Conservation (phyloP, 2,888 invertebrate species). For the Brachyptera putata region DNA sequence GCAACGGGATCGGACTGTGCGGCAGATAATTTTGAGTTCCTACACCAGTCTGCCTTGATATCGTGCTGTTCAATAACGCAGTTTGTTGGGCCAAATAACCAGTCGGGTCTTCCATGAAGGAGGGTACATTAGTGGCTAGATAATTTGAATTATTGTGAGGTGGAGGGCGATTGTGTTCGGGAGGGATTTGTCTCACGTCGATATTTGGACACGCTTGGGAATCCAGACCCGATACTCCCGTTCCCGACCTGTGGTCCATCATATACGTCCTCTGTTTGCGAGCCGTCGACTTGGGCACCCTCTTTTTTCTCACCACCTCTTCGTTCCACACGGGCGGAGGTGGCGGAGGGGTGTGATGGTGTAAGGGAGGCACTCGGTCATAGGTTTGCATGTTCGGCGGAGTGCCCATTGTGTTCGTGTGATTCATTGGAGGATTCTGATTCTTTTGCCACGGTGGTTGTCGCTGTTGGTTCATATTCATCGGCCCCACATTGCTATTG, state of each 20-base stretch:
- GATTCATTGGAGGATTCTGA: slow-evolving; percentile 42
- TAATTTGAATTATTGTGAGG: slow-evolving; percentile 33
- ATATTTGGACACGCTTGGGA: slow-evolving; percentile 52
- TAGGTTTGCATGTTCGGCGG: slow-evolving; percentile 41
- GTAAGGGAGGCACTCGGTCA: slow-evolving; percentile 68
- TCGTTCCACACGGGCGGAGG: slow-evolving; percentile 51
- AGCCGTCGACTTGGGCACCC: slow-evolving; percentile 37
- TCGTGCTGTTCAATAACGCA: slow-evolving; percentile 76
- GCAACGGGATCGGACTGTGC: slow-evolving; percentile 43
- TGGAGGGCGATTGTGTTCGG: slow-evolving; percentile 45
- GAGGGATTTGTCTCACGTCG: slow-evolving; percentile 54
- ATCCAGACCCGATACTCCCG: slow-evolving; percentile 18
- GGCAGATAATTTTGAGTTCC: slow-evolving; percentile 29
- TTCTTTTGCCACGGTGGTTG: slow-evolving; percentile 35
- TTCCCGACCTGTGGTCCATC: slow-evolving; percentile 40
- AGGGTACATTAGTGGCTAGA: slow-evolving; percentile 50
- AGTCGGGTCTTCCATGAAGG: slow-evolving; percentile 87
- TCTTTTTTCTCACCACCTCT: slow-evolving; percentile 57
- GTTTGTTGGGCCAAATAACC: slow-evolving; percentile 90
- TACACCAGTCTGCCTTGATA: slow-evolving; percentile 64
- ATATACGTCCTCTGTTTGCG: slow-evolving; percentile 53
- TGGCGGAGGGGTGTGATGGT: slow-evolving; percentile 60
- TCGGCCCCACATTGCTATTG: slow-evolving; percentile 33
- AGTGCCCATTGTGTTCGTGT: slow-evolving; percentile 15
- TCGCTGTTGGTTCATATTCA: slow-evolving; percentile 24